Evolutionary conservation across 2,113 vertebrate species (phyloP), one percentile per base, ranked within the genome.

Genomic region (Ammospiza caudacuta): DNA sequence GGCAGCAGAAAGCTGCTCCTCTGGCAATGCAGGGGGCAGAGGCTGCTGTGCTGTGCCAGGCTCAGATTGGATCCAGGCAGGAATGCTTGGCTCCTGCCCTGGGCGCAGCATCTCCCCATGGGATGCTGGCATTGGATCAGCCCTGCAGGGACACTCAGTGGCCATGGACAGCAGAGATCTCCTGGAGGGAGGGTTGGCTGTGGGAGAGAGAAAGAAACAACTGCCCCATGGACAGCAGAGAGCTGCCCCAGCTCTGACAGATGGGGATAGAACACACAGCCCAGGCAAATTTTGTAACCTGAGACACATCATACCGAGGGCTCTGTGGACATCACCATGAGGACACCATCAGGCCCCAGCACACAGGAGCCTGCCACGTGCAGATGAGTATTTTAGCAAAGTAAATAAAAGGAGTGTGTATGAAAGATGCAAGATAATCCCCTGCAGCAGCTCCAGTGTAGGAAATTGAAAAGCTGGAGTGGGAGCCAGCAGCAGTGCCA

Each of bases 331-430:
- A 9, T 17, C 89, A 64, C 59, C 49, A 24, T 5, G 9, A 69
- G 29, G 21, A 8, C 2, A 0, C 19, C 5, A 31, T 23, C 51
- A 54, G 43, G 37, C 5, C 35, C 31, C 43, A 47, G 67, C 25
- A 61, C 57, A 35, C 2, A 2, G 23, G 12, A 2, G 10, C 4
- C 75, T 88, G 63, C 73, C 33, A 21, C 0, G 0, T 27, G 20
- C 74, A 74, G 15, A 19, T 20, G 39, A 27, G 49, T 13, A 22
- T 63, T 79, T 66, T 4, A 58, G 39, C 75, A 31, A 83, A 95
- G 76, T n/a, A 95, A 90, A 89, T 70, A 91, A 70, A 88, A 74
- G 74, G 29, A 35, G 41, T 0, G 1, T 28, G n/a, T 11, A 17
- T 23, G 55, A 46, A 82, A 96, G 58, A 82, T 28, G 49, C 43